These are phyloP conservation scores for Talpa occidentalis DNA, from an alignment of 2,113 vertebrate species.

Conservation along the genomic window DNA sequence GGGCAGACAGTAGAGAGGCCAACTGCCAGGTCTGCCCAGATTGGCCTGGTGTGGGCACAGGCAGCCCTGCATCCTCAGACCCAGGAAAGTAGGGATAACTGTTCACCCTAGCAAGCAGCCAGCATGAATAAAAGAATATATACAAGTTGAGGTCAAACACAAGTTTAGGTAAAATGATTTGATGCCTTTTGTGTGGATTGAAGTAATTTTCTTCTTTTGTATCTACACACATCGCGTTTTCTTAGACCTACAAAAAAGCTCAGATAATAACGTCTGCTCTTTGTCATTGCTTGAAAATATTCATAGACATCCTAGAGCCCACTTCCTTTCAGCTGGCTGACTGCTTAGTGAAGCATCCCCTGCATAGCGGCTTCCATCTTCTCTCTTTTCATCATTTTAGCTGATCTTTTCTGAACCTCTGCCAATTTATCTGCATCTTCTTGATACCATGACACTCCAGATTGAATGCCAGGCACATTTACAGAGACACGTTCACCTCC, in stretches of 20 bases:
- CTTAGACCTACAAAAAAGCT: neutral
- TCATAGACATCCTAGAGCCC: neutral
- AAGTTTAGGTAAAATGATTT: neutral
- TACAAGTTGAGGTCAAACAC: neutral
- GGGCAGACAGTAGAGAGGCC: neutral
- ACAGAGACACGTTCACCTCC: neutral
- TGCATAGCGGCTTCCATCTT: neutral
- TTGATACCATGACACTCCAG: accelerated
- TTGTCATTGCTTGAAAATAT: neutral
- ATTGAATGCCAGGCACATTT: neutral
- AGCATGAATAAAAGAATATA: neutral
- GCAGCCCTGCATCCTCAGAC: neutral
- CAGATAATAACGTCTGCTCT: neutral
- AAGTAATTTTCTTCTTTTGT: neutral
- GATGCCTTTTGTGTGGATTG: neutral
- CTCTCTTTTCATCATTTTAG: neutral
- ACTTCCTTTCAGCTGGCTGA: neutral
- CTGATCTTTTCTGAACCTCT: conserved; percentile 28
- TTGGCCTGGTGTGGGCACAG: neutral
- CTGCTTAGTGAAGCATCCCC: neutral
- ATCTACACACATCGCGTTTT: neutral
- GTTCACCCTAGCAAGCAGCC: neutral
- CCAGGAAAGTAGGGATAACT: neutral
- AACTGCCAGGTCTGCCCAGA: neutral
- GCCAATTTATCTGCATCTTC: conserved; percentile 35